These are phyloP conservation scores for Erythrolamprus reginae DNA, from an alignment of 2,113 vertebrate genomes.

Conservation along the genomic window DNA sequence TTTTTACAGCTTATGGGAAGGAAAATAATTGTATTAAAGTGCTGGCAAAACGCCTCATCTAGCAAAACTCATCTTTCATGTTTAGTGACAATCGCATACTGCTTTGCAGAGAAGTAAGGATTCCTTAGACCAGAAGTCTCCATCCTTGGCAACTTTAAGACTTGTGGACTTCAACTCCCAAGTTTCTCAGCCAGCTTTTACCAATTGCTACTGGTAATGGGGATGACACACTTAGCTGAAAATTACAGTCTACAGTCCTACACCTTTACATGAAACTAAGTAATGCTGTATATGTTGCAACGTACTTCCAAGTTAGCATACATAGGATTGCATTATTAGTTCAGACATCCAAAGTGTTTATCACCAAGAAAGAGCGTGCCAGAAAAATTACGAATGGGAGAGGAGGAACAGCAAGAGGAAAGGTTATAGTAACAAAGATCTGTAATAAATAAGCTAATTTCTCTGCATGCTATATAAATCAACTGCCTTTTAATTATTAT, in stretches of 20 bases:
- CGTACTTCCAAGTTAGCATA: background rate
- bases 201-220: background rate
- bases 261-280: background rate
- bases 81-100: background rate
- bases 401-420: background rate
- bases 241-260: background rate
- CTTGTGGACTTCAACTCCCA: no score
- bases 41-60: background rate
- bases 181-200: no score
- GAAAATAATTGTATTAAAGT: background rate
- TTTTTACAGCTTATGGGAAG: background rate
- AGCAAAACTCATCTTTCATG: constrained; percentile 4
- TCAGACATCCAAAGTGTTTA: background rate
- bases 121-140: background rate
- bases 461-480: constrained; percentile 48
- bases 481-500: constrained; percentile 62
- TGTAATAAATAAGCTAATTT: constrained; percentile 22
- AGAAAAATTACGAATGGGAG: accelerated
- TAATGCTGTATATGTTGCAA: background rate
- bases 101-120: background rate
- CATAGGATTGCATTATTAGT: background rate
- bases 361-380: background rate
- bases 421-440: constrained; percentile 38
- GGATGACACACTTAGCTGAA: background rate
- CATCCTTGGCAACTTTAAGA: no score